A percentile compares a stretch with the other conserved stretches of the same genome.
phyloP scores from a whole-genome alignment of 2,888 invertebrate genomes.

The Microplitis deprimator region DNA sequence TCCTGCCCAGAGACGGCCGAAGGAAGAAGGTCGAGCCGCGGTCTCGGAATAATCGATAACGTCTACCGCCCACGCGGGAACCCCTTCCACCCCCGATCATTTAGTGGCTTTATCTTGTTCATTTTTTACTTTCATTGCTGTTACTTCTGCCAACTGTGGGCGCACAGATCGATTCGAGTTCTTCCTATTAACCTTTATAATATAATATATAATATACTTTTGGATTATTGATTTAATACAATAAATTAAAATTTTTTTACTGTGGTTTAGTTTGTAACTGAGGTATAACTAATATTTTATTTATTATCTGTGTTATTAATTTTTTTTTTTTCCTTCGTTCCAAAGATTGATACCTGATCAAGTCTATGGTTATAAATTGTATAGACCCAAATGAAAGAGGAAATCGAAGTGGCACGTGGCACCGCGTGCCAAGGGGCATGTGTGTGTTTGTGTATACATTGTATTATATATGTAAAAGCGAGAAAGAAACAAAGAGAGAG shows the following conservation, averaged over 20 bases:
- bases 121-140: not conserved
- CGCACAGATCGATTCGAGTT: no score
- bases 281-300: not conserved
- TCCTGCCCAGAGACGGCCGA: no score
- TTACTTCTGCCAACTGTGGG: not conserved
- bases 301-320: not conserved
- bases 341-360: not conserved
- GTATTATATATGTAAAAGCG: constrained; percentile 2
- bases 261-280: not conserved
- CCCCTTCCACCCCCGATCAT: not conserved
- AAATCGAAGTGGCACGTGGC: constrained; percentile 31
- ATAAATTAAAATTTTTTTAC: no score
- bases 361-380: constrained; percentile 8
- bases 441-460: not conserved
- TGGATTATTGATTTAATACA: no score
- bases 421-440: constrained; percentile 32
- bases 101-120: not conserved
- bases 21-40: not conserved
- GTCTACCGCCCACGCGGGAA: not conserved
- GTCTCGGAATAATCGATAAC: not conserved
- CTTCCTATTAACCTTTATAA: no score
- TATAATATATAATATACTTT: no score
- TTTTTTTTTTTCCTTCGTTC: not conserved
- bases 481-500: constrained; percentile 24
- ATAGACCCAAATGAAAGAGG: constrained; percentile 1